Evolutionary conservation across 2,888 invertebrate species (phyloP), one percentile per base, ranked within the genome.

Genomic region (Cetonia aurata): DNA sequence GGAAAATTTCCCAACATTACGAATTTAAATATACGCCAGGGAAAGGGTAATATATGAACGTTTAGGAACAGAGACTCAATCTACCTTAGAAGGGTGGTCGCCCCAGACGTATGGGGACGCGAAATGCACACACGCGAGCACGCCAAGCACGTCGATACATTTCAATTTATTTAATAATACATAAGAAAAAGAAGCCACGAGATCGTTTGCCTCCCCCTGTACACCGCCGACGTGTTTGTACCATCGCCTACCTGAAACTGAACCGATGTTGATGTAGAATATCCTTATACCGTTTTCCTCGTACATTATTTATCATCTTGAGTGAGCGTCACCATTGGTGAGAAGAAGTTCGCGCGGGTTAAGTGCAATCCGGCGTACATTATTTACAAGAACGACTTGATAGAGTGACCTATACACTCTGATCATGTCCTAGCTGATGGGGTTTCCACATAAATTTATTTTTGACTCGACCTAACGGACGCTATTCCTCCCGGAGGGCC

Each of bases 371-470:
- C 62, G 50, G n/a, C 50, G 62, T 65, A 65, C 62, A 65, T 65
- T 65, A 65, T 65, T 65, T 65, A 65, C 62, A 65, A 48, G 41
- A 65, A 65, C 62, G 62, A 65, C 50, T 65, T 65, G 62, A 65
- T 65, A 65, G 62, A 65, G 62, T 65, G 62, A 65, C 62, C 62
- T 65, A 65, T 52, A 65, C 62, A 65, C 62, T 65, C 50, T 65
- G 62, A 65, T 65, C 62, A 65, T 65, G 62, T 65, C 62, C 52
- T 50, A 37, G 41, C 50, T 65, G 62, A 65, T 65, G 62, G 62
- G 52, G 50, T 65, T 65, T 65, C 41, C 62, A 65, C 62, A 65
- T 65, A 65, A 65, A 65, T 65, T 65, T 65, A 65, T 65, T 65
- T 65, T 65, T 65, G 62, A 65, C 62, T 65, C 52, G 62, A 19